phyloP scores from a whole-genome alignment of 2,113 vertebrate genomes.

The Chaetodon trifascialis region DNA sequence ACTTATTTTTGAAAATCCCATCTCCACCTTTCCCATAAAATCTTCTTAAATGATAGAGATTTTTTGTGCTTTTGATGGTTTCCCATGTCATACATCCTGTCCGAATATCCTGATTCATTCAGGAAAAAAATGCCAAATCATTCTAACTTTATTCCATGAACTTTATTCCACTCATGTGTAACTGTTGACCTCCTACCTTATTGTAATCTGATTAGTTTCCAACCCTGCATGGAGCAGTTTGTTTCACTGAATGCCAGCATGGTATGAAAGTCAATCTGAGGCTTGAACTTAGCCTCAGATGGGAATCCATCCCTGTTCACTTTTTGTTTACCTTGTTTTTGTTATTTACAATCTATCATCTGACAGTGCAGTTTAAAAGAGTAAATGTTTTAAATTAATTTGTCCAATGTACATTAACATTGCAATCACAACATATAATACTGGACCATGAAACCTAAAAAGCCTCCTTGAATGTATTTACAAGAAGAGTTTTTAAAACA shows the following conservation, averaged over 20 bases:
- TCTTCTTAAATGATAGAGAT: neutral
- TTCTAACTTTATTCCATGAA: neutral
- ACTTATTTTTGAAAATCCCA: no score
- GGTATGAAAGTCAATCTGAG: neutral
- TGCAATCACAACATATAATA: neutral
- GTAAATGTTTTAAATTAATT: no score
- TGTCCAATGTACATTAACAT: neutral
- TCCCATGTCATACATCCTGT: neutral
- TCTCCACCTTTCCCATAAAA: neutral
- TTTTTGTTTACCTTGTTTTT: neutral
- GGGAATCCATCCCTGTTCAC: neutral
- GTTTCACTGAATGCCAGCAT: neutral
- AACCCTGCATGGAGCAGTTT: no score
- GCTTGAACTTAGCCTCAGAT: neutral
- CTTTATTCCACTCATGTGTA: no score
- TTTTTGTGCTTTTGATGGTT: neutral
- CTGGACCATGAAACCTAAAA: neutral
- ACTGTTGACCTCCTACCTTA: neutral
- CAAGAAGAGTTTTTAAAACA: neutral
- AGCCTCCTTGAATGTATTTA: no score
- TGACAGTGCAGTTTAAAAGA: no score
- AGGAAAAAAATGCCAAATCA: neutral
- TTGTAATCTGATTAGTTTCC: neutral
- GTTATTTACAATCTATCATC: neutral
- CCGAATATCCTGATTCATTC: no score